Evolutionary conservation across 2,113 vertebrate genomes (phyloP), one percentile per base, ranked within the genome.

Genomic region (Xenus cinereus): DNA sequence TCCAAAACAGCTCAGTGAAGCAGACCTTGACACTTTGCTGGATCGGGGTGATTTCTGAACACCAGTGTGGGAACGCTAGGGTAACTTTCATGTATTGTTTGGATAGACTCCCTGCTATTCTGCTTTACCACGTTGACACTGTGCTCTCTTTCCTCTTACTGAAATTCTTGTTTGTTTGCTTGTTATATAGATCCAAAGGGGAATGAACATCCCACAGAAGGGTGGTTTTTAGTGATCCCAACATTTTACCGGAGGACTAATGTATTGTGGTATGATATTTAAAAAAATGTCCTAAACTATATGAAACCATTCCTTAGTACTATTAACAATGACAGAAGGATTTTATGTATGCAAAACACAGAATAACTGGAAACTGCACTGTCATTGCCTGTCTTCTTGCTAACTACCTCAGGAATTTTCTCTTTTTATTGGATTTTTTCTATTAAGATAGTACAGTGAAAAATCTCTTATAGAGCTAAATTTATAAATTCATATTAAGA

Each of bases 41-140:
- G 27, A 81, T 74, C 54, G 80, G 37, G 92, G 37, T 9, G 16
- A 89, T 59, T 89, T 84, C 51, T 5, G 1, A 80, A 66, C 24
- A 77, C 12, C 4, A 21, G 27, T 39, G 16, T 24, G 12, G 27
- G 67, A 68, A 33, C 26, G 43, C 41, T 33, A 57, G 41, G 45
- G 50, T 62, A 76, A 86, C 72, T 80, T 94, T 95, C 79, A 73
- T 59, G 12, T 68, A 24, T 33, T 68, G 21, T 69, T 92, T 75
- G n/a, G 53, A 46, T 32, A 76, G 43, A 39, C 2, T 59, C 23
- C 39, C 90, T 79, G 53, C 6, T 90, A 14, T 84, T 90, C 53
- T 62, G 27, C 14, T 89, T 84, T 69, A 10, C 41, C 21, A 53
- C 14, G 18, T 3, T 69, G 76, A 89, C 45, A 77, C 16, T 43